These are phyloP conservation scores for Esox lucius DNA, from an alignment of 2,797 vertebrate species.

Conservation along the genomic window DNA sequence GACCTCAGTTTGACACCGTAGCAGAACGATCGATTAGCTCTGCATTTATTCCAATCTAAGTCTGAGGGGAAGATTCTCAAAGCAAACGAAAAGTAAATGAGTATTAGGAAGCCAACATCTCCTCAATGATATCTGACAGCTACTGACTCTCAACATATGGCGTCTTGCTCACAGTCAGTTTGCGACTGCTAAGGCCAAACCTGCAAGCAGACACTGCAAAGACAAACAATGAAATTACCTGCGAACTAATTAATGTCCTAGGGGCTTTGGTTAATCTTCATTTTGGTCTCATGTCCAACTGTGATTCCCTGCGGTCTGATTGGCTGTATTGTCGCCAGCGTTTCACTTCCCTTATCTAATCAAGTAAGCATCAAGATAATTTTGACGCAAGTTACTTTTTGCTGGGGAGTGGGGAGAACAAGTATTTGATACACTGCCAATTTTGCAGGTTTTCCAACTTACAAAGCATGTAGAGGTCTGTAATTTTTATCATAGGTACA, in stretches of 20 bases:
- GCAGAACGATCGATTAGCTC: slow-evolving; percentile 51
- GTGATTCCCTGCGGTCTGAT: slow-evolving; percentile 39
- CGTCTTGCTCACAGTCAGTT: slow-evolving; percentile 47
- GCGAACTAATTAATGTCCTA: slow-evolving; percentile 58
- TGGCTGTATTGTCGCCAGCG: slow-evolving; percentile 32
- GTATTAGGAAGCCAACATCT: slow-evolving; percentile 32
- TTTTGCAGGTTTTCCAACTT: too few relatives aligned
- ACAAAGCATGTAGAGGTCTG: too few relatives aligned
- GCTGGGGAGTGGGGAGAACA: too few relatives aligned
- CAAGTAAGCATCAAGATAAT: slow-evolving; percentile 27
- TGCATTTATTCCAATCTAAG: slow-evolving; percentile 54
- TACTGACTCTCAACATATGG: slow-evolving; percentile 46
- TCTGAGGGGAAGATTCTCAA: slow-evolving; percentile 24
- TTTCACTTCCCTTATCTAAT: slow-evolving; percentile 56
- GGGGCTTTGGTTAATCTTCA: slow-evolving; percentile 57
- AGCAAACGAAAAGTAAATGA: slow-evolving; percentile 39
- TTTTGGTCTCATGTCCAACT: slow-evolving; percentile 56
- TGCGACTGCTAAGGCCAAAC: slow-evolving; percentile 55
- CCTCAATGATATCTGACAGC: slow-evolving; percentile 50
- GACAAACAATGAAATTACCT: slow-evolving; percentile 55
- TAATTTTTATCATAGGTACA: too few relatives aligned
- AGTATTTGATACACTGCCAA: too few relatives aligned
- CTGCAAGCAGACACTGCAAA: slow-evolving; percentile 39
- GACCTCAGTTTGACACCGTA: slow-evolving; percentile 20
- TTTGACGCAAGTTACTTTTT: too few relatives aligned